These are phyloP conservation scores for Petrocephalus zakoni DNA, from an alignment of 2,113 vertebrate species.

Conservation along the genomic window DNA sequence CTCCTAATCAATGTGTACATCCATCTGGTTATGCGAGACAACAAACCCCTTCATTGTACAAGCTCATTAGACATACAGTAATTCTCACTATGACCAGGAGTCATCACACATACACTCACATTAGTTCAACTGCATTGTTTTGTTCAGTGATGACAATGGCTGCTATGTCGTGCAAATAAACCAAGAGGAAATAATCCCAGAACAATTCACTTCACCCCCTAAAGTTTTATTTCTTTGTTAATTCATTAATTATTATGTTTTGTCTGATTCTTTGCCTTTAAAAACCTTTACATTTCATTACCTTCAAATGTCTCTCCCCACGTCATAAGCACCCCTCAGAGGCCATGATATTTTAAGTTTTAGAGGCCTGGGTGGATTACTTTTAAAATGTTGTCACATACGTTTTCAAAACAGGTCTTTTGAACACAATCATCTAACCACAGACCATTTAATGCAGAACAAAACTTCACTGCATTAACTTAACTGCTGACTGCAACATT, in stretches of 20 bases:
- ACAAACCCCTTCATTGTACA: slow-evolving; percentile 80
- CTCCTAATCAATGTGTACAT: slow-evolving; percentile 87
- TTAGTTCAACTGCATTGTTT: slow-evolving; percentile 52
- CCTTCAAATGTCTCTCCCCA: background rate
- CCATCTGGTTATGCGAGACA: slow-evolving; percentile 84
- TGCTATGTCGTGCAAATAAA: background rate
- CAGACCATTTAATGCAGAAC: background rate
- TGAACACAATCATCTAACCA: background rate
- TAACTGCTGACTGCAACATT: background rate
- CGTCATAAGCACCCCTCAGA: no score
- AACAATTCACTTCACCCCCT: background rate
- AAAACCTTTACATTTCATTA: no score
- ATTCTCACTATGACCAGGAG: slow-evolving; percentile 60
- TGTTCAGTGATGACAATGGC: slow-evolving; percentile 14
- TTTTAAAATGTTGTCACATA: background rate
- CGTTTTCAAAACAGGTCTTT: background rate
- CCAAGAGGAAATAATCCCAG: background rate
- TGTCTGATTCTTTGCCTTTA: background rate
- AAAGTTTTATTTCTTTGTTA: background rate
- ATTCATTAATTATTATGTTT: background rate
- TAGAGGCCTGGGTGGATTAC: background rate
- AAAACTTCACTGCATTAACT: background rate
- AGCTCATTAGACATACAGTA: slow-evolving; percentile 79
- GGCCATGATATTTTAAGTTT: background rate
- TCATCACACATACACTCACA: slow-evolving; percentile 54